Percentiles rank a stretch among this genome's conserved stretches.
These are phyloP conservation scores for Oligia strigilis DNA, from an alignment of 2,888 invertebrate species.

Conservation along the genomic window DNA sequence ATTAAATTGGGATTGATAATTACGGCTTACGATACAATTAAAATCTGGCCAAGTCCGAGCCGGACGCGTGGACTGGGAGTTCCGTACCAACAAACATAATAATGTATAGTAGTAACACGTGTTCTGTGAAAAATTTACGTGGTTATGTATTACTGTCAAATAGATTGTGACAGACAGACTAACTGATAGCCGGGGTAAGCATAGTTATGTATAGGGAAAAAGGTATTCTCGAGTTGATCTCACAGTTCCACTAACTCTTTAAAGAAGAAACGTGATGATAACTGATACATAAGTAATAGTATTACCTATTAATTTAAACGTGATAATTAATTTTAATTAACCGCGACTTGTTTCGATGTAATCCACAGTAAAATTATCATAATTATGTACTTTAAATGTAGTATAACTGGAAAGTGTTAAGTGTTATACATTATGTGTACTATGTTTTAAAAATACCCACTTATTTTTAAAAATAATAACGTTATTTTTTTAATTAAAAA, in stretches of 20 bases:
- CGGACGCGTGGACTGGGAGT: neutral
- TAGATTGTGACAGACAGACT: neutral
- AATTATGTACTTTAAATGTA: slow-evolving; percentile 34
- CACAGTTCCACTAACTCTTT: neutral
- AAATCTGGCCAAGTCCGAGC: neutral
- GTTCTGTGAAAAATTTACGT: neutral
- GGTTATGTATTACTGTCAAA: neutral
- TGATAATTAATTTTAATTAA: slow-evolving; percentile 28
- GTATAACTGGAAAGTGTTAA: slow-evolving; percentile 5
- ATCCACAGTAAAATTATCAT: slow-evolving; percentile 33
- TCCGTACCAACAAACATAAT: neutral
- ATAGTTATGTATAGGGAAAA: neutral
- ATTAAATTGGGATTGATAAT: neutral
- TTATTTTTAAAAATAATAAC: neutral
- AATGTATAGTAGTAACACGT: neutral
- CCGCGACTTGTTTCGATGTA: slow-evolving; percentile 16
- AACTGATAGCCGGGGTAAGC: neutral
- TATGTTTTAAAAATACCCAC: neutral
- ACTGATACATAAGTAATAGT: slow-evolving; percentile 7
- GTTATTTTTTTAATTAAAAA: neutral
- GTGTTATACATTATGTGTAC: neutral
- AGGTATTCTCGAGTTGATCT: neutral
- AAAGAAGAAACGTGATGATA: slow-evolving; percentile 9
- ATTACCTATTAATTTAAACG: slow-evolving; percentile 10
- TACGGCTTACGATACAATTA: neutral